Conservation (phyloP, 2,888 invertebrate species). For the Pseudeuparius sepicola region DNA sequence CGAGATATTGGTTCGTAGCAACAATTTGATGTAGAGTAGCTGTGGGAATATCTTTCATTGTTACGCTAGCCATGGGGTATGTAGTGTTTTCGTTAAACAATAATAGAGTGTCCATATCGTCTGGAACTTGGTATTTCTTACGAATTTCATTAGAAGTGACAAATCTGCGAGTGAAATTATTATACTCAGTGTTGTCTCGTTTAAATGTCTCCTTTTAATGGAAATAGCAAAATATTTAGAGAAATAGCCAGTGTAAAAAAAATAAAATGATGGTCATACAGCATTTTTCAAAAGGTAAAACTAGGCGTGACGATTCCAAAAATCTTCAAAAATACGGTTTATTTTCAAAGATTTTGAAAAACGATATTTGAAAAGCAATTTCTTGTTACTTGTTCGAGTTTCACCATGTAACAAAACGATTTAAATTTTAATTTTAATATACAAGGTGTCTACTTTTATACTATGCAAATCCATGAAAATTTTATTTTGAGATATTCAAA, state of each 20-base stretch:
- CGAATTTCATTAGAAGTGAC: conserved; percentile 57
- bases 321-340: too few species aligned
- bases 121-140: conserved; percentile 60
- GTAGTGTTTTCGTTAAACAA: conserved; percentile 80
- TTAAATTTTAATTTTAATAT: too few species aligned
- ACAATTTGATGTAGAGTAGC: conserved; percentile 82
- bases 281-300: too few species aligned
- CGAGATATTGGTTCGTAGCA: conserved; percentile 78
- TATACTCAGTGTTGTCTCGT: background rate
- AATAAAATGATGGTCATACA: conserved; percentile 2
- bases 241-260: too few species aligned
- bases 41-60: conserved; percentile 83
- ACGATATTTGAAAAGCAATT: too few species aligned
- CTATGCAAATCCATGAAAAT: too few species aligned
- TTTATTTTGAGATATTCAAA: too few species aligned
- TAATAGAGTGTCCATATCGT: conserved; percentile 68
- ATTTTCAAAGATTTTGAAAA: too few species aligned
- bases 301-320: too few species aligned
- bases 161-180: conserved; percentile 44
- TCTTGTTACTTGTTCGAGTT: too few species aligned
- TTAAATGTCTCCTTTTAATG: background rate
- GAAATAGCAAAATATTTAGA: background rate
- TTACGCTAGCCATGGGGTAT: conserved; percentile 74
- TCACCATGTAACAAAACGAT: too few species aligned
- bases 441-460: too few species aligned